phyloP scores from a whole-genome alignment of 2,797 vertebrate species.

The Clarias fuscus region DNA sequence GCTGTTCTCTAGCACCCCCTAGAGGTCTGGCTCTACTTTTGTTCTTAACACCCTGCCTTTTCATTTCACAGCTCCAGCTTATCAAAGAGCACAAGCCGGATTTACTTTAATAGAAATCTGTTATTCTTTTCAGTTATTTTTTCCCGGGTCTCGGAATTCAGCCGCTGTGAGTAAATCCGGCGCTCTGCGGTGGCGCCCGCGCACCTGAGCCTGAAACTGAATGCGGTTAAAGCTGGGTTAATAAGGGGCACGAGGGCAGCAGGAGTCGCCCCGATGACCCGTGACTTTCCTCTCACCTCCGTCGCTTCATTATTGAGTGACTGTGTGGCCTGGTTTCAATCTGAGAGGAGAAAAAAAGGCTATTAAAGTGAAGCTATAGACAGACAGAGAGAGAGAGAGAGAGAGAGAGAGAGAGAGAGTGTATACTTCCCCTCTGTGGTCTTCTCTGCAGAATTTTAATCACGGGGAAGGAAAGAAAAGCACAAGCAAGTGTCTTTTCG shows the following conservation, averaged over 20 bases:
- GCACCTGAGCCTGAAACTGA: constrained; percentile 26
- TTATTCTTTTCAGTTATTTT: background rate
- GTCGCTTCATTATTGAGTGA: constrained; percentile 38
- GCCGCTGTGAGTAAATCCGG: background rate
- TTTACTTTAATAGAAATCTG: background rate
- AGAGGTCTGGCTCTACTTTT: background rate
- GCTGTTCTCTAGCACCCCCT: background rate
- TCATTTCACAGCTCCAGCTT: background rate
- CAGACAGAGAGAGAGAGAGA: background rate
- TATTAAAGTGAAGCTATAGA: constrained; percentile 15
- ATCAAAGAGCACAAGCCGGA: background rate
- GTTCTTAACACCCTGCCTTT: background rate
- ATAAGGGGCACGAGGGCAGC: constrained; percentile 32
- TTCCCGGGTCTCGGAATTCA: background rate
- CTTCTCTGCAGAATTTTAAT: constrained; percentile 34
- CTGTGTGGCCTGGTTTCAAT: constrained; percentile 44
- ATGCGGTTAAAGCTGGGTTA: constrained; percentile 40
- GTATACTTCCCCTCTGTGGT: background rate
- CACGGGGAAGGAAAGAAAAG: background rate
- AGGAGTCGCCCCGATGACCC: constrained; percentile 30
- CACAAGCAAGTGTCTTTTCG: constrained; percentile 16
- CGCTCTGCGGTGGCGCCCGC: background rate
- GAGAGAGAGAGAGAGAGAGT: background rate
- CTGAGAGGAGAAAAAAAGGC: constrained; percentile 26
- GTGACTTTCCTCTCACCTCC: constrained; percentile 15